These are phyloP conservation scores for Hiodon alosoides DNA, from an alignment of 2,113 vertebrate species.

Conservation along the genomic window DNA sequence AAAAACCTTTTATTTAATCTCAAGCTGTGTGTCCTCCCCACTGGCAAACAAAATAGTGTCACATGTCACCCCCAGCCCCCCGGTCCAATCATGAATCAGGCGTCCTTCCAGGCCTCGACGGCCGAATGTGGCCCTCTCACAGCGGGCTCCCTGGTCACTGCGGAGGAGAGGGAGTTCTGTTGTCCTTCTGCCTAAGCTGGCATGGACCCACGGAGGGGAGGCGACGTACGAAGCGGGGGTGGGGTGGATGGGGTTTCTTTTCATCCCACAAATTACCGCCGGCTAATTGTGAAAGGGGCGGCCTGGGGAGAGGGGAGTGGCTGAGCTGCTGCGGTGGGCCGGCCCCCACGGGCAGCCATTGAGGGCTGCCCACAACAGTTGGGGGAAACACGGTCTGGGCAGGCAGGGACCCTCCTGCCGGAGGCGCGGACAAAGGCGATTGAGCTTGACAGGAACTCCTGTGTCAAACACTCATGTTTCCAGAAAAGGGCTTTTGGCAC, in stretches of 20 bases:
- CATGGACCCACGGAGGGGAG: constrained; percentile 37
- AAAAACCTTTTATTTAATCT: constrained; percentile 32
- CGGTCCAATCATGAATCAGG: constrained; percentile 32
- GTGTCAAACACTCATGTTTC: constrained; percentile 48
- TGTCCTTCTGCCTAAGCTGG: constrained; percentile 45
- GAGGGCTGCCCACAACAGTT: constrained; percentile 55
- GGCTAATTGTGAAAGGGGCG: constrained; percentile 64
- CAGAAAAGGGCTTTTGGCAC: constrained; percentile 33
- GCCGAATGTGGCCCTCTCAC: constrained; percentile 37
- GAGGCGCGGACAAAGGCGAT: constrained; percentile 46
- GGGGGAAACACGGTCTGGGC: constrained; percentile 53
- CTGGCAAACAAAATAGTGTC: constrained; percentile 46
- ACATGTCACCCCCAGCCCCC: constrained; percentile 27
- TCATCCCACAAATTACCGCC: constrained; percentile 58
- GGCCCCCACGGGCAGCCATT: constrained; percentile 49
- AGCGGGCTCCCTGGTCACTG: constrained; percentile 34
- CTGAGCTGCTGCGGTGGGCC: constrained; percentile 53
- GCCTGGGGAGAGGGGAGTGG: constrained; percentile 53
- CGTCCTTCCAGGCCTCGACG: constrained; percentile 41
- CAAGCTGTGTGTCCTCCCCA: constrained; percentile 33
- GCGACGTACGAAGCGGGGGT: constrained; percentile 26
- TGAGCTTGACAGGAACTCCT: constrained; percentile 51
- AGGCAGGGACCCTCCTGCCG: constrained; percentile 54
- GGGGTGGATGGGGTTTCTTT: constrained; percentile 44
- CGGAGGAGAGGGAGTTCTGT: constrained; percentile 21